phyloP scores from a whole-genome alignment of 2,113 vertebrate genomes.

The Xenus cinereus region DNA sequence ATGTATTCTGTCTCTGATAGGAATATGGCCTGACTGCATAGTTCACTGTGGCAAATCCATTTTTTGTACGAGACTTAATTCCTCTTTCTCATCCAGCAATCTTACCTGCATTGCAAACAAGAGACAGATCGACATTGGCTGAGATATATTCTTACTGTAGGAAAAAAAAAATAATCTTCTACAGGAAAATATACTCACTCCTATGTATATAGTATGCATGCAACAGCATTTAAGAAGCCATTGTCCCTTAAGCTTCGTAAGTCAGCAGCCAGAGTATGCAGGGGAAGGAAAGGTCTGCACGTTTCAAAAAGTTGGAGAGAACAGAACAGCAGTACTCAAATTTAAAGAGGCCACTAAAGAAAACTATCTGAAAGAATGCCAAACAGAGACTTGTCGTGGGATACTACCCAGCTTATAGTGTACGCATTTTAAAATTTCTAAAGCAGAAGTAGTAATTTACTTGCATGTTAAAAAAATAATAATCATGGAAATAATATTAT shows the following conservation, averaged over 20 bases:
- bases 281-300: neutral
- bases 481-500: neutral
- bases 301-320: neutral
- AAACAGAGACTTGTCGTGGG: neutral
- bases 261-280: neutral
- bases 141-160: neutral
- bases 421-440: neutral
- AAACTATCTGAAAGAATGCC: neutral
- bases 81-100: neutral
- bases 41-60: neutral
- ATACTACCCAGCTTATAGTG: neutral
- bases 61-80: neutral
- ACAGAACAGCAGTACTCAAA: neutral
- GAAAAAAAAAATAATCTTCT: neutral
- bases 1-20: neutral
- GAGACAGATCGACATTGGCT: neutral
- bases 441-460: neutral
- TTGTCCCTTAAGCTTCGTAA: neutral
- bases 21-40: neutral
- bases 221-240: neutral
- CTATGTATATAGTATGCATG: neutral
- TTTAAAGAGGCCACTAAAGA: neutral
- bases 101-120: neutral
- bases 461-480: neutral
- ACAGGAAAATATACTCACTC: neutral